A percentile compares a stretch with the other conserved stretches of the same genome.
These are phyloP conservation scores for Drosophila macrospina DNA, from an alignment of 2,888 invertebrate species.

Conservation along the genomic window DNA sequence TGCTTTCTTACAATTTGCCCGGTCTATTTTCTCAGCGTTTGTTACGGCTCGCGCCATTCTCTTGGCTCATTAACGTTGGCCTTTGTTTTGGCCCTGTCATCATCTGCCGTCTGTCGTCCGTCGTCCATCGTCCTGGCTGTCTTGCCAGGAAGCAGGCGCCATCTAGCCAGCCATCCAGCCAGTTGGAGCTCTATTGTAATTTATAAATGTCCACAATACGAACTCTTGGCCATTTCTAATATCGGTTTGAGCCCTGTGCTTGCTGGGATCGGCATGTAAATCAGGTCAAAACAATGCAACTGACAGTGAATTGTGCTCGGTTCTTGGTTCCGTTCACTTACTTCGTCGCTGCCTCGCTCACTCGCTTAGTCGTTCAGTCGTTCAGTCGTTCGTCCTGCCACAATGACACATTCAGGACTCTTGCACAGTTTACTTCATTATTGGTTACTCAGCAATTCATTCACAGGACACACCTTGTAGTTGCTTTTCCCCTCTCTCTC, in stretches of 20 bases:
- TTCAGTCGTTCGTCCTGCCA: conserved; percentile 53
- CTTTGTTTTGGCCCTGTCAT: conserved; percentile 80
- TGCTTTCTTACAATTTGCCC: conserved; percentile 79
- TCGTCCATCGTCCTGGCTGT: conserved; percentile 18
- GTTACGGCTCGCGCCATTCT: conserved; percentile 78
- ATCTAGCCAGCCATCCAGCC: conserved; percentile 13
- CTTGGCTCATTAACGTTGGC: conserved; percentile 82
- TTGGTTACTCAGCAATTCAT: conserved; percentile 83
- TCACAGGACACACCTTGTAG: conserved; percentile 78
- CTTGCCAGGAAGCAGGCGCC: conserved; percentile 44
- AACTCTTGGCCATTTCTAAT: conserved; percentile 52
- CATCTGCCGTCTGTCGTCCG: conserved; percentile 41
- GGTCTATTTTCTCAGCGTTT: conserved; percentile 66
- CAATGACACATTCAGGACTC: conserved; percentile 71
- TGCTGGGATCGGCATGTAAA: conserved; percentile 79
- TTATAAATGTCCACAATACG: conserved; percentile 74
- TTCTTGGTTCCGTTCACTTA: conserved; percentile 23
- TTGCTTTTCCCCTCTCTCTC: conserved; percentile 13
- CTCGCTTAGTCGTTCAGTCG: no score
- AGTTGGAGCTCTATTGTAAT: conserved; percentile 71
- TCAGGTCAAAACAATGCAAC: conserved; percentile 85
- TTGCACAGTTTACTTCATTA: conserved; percentile 77
- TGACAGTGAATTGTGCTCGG: conserved; percentile 83
- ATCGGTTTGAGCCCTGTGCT: conserved; percentile 33
- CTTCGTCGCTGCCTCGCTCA: no score